Evolutionary conservation across 2,113 vertebrate genomes (phyloP).

Genomic region (Sebastes fasciatus): DNA sequence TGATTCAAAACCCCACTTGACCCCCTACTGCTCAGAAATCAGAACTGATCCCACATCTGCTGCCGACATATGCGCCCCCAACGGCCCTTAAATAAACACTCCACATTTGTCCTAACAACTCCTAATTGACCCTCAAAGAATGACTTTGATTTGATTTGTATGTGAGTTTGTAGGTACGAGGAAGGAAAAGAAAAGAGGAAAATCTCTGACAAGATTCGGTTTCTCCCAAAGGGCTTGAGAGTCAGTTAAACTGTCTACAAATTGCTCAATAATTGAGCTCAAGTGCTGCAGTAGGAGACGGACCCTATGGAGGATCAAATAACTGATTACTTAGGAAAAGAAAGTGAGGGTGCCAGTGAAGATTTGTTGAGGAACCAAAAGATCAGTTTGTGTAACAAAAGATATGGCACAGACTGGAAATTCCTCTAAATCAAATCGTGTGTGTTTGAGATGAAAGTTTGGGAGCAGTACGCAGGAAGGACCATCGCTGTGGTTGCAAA

Average conservation of each 20-base stretch:
- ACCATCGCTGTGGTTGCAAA: conserved; percentile 46
- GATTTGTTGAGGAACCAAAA: conserved; percentile 58
- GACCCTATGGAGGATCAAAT: conserved; percentile 68
- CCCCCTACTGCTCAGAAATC: conserved; percentile 26
- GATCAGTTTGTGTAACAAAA: conserved; percentile 49
- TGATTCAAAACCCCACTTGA: conserved; percentile 44
- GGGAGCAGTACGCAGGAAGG: conserved; percentile 36
- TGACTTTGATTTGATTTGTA: conserved; percentile 48
- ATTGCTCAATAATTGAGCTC: conserved; percentile 73
- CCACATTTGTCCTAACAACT: conserved; percentile 50
- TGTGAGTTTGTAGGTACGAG: conserved; percentile 27
- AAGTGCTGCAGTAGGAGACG: conserved; percentile 61
- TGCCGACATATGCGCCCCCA: conserved; percentile 6
- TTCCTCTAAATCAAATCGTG: conserved; percentile 54
- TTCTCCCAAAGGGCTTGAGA: conserved; percentile 55
- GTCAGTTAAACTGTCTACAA: conserved; percentile 73
- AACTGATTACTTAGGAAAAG: conserved; percentile 73
- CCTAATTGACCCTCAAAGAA: conserved; percentile 37
- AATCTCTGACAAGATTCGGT: conserved; percentile 52
- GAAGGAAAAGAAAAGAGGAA: conserved; percentile 19
- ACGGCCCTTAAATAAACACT: conserved; percentile 37
- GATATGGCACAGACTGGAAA: conserved; percentile 28
- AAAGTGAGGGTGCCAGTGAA: conserved; percentile 59
- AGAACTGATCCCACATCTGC: conserved; percentile 13
- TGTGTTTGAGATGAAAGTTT: conserved; percentile 49